Conservation (phyloP, 1,140 invertebrate species). For the Calephelis nemesis region DNA sequence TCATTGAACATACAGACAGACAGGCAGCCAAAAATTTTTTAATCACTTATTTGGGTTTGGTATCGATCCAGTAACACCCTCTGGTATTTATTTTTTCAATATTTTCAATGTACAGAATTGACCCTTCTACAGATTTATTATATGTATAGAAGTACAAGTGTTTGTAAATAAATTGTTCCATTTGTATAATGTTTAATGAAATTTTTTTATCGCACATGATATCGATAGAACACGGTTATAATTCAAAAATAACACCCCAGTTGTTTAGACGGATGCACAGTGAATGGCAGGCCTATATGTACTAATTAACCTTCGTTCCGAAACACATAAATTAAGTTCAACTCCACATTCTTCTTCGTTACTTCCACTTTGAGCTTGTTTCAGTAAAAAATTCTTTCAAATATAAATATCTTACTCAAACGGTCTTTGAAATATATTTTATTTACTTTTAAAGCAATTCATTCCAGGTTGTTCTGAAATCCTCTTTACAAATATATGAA, state of each 20-base stretch:
- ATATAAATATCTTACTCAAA: constrained; percentile 9
- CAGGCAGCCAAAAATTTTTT: no score
- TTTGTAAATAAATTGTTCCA: no score
- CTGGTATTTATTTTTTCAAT: no score
- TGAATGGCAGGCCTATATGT: constrained; percentile 40
- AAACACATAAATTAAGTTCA: constrained; percentile 60
- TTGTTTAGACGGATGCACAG: constrained; percentile 19
- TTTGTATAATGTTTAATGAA: no score
- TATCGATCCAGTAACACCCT: no score
- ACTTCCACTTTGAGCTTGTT: constrained; percentile 29
- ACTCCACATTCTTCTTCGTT: constrained; percentile 56
- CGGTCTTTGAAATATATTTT: constrained; percentile 10
- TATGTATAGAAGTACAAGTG: no score
- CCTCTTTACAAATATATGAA: not conserved
- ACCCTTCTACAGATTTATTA: no score
- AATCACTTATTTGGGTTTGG: no score
- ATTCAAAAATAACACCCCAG: constrained; percentile 2
- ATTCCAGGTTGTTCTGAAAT: not conserved
- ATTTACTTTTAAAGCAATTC: constrained; percentile 1
- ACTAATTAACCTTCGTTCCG: constrained; percentile 65
- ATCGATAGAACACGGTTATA: no score
- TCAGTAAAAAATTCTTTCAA: constrained; percentile 7
- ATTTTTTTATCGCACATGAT: no score
- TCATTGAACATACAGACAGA: no score
- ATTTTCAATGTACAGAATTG: no score